A percentile compares a stretch with the other conserved stretches of the same genome.
Conservation (phyloP, 2,797 vertebrate species). For the Sciurus carolinensis region DNA sequence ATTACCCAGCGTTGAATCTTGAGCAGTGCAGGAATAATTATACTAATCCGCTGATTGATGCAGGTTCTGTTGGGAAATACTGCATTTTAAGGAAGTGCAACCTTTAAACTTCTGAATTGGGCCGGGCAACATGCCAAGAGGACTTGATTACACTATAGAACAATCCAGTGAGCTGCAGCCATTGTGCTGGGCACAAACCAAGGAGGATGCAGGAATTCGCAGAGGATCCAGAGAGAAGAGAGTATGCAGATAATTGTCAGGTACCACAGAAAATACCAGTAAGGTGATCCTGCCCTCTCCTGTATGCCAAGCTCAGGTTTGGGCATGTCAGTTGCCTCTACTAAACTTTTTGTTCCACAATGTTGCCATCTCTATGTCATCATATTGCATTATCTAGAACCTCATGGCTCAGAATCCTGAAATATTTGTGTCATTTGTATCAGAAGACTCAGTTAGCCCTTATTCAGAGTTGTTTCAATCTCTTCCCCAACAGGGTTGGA, state of each 20-base stretch:
- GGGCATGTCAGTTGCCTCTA: slow-evolving; percentile 43
- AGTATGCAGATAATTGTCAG: slow-evolving; percentile 29
- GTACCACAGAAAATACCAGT: not conserved
- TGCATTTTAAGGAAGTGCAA: slow-evolving; percentile 84
- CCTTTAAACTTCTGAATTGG: slow-evolving; percentile 74
- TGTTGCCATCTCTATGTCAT: slow-evolving; percentile 46
- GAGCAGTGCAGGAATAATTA: slow-evolving; percentile 33
- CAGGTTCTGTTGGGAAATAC: slow-evolving; percentile 76
- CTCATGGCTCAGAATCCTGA: slow-evolving; percentile 17
- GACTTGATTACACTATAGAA: slow-evolving; percentile 30
- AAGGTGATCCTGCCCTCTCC: not conserved
- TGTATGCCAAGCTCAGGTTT: slow-evolving; percentile 66
- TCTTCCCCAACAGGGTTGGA: not conserved
- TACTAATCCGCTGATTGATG: slow-evolving; percentile 63
- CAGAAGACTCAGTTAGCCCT: not conserved
- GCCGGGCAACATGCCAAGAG: slow-evolving; percentile 61
- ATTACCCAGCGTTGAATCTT: slow-evolving; percentile 14
- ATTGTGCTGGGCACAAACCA: slow-evolving; percentile 33
- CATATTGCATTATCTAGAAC: not conserved
- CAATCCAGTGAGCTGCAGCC: not conserved
- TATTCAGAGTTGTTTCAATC: not conserved
- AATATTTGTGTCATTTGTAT: not conserved
- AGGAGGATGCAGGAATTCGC: not conserved
- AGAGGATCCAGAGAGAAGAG: slow-evolving; percentile 22
- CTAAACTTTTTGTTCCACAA: not conserved